These are phyloP conservation scores for Ceyx erithaca DNA, from an alignment of 2,797 vertebrate species.

Conservation along the genomic window DNA sequence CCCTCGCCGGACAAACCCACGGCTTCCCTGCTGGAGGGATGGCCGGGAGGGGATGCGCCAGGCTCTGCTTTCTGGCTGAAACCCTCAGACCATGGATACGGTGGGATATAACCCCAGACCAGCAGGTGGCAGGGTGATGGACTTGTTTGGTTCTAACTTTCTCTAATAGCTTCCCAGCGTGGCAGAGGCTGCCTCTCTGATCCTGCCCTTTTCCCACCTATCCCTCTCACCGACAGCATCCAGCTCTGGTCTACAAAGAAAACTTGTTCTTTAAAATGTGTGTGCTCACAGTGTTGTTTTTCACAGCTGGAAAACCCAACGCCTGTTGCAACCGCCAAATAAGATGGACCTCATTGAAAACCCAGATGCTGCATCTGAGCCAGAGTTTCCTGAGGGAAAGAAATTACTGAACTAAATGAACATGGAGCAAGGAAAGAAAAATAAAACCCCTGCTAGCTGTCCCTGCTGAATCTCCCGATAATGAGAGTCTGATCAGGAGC, in stretches of 20 bases:
- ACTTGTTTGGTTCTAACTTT: background rate
- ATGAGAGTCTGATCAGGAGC: constrained; percentile 2
- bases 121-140: background rate
- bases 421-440: background rate
- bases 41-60: background rate
- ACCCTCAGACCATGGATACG: background rate
- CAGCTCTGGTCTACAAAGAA: background rate
- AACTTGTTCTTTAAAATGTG: background rate
- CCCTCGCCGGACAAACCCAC: background rate
- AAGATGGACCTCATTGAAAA: constrained; percentile 32
- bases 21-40: background rate
- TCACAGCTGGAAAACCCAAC: background rate
- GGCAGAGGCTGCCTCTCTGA: background rate
- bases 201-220: background rate
- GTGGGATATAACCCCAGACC: too few species aligned
- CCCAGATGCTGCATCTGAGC: constrained; percentile 15
- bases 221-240: background rate
- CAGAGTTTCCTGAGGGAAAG: constrained; percentile 10
- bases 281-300: background rate
- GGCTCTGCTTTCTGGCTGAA: background rate
- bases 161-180: background rate
- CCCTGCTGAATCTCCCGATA: constrained; percentile 35
- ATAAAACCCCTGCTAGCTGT: background rate
- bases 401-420: constrained; percentile 48
- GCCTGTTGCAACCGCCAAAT: constrained; percentile 13